Evolutionary conservation across 1,140 invertebrate species (phyloP).

Genomic region (Drosophila burlai): DNA sequence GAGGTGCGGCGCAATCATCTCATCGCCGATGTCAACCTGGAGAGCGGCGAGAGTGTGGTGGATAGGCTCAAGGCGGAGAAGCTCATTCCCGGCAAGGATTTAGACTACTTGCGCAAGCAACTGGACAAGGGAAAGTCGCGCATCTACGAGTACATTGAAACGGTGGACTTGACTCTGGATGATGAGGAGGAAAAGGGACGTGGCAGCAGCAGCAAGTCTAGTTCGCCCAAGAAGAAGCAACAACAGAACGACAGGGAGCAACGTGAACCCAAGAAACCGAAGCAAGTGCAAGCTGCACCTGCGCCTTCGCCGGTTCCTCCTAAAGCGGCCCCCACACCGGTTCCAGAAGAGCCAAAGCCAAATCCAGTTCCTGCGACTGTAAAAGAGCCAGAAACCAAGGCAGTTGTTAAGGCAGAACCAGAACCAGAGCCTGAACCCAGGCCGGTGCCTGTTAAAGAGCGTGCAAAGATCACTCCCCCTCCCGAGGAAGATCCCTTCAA

Average conservation of each 20-base stretch:
- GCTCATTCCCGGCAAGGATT: slow-evolving; percentile 54
- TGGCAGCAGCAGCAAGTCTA: slow-evolving; percentile 27
- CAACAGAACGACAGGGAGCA: slow-evolving; percentile 25
- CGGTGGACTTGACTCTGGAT: slow-evolving; percentile 72
- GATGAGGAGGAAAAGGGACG: slow-evolving; percentile 68
- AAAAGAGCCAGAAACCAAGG: neutral
- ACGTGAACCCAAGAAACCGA: slow-evolving; percentile 26
- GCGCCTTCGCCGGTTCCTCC: neutral
- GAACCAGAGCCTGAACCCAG: neutral
- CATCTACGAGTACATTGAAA: slow-evolving; percentile 76
- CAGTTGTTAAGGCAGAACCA: neutral
- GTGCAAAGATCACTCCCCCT: slow-evolving; percentile 2
- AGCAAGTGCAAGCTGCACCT: slow-evolving; percentile 6
- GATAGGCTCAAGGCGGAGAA: slow-evolving; percentile 61
- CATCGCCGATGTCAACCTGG: slow-evolving; percentile 63
- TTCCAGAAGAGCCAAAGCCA: slow-evolving; percentile 17
- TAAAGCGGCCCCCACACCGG: slow-evolving; percentile 15
- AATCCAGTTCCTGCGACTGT: slow-evolving; percentile 5
- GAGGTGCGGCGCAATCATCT: slow-evolving; percentile 77
- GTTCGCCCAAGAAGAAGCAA: slow-evolving; percentile 48
- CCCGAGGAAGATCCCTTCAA: slow-evolving; percentile 70
- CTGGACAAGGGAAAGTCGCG: slow-evolving; percentile 76
- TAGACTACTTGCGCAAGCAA: slow-evolving; percentile 77
- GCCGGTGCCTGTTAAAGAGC: neutral
- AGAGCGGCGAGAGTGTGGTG: slow-evolving; percentile 55